Evolutionary conservation across 2,113 vertebrate species (phyloP), one percentile per base, ranked within the genome.

Genomic region (Martes martes): DNA sequence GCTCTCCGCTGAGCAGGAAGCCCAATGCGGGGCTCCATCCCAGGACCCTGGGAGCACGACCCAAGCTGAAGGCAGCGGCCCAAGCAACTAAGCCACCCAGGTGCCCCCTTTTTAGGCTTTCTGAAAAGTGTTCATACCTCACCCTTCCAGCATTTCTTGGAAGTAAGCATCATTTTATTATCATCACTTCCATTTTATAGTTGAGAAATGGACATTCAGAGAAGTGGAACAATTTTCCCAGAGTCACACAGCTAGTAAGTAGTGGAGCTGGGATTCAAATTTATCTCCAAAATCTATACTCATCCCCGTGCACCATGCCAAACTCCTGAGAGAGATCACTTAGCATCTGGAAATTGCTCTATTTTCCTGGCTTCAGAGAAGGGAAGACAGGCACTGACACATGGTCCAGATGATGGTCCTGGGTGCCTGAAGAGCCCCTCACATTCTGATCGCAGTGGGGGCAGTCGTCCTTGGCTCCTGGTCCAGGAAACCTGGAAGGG

Each of bases 121-220:
- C 63, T 96, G 79, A 92, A 69, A 92, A 39, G 13, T 71, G 82
- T 50, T 93, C 23, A 42, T 50, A 65, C 14, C 26, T 69, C 59
- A 87, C 61, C 73, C 28, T 69, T 76, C 50, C 47, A 57, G 91
- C n/a, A 91, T 10, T 39, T 97, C n/a, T 19, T 50, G 21, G 39
- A 90, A 33, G 11, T 26, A 76, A 52, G 47, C 59, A 3, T 76
- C 85, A 45, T 79, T 36, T 94, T 78, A 73, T 67, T 61, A n/a
- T 24, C 24, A 19, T 33, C 47, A 67, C 39, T 84, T 52, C 61
- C 18, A 47, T 82, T 59, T 63, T 78, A 81, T 88, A 95, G 52
- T 88, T 91, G 73, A 97, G 47, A n/a, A 93, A 91, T 33, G 36
- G 42, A 90, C 50, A 26, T 59, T 93, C 21, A 91, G 89, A 92